Evolutionary conservation across 2,888 invertebrate genomes (phyloP).

Genomic region (Hylaea fasciaria): DNA sequence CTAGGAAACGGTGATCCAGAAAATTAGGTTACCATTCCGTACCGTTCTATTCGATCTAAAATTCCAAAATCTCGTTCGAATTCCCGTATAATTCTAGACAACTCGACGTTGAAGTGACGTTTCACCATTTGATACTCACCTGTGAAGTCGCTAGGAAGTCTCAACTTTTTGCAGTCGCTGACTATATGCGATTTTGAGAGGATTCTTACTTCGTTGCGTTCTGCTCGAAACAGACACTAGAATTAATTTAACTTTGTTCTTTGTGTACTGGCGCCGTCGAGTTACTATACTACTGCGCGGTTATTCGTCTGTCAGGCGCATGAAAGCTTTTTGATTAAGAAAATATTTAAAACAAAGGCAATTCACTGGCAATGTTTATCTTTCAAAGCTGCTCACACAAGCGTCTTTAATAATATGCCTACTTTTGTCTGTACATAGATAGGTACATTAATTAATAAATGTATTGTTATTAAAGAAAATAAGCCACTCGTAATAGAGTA

Average conservation of each 20-base stretch:
- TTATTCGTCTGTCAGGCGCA: conserved; percentile 35
- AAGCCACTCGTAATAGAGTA: too few species aligned
- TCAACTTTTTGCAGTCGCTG: conserved; percentile 45
- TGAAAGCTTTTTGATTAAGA: conserved; percentile 15
- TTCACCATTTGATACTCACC: conserved; percentile 37
- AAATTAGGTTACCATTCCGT: conserved; percentile 72
- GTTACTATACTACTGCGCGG: conserved; percentile 24
- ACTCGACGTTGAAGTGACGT: conserved; percentile 63
- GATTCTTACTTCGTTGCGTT: conserved; percentile 43
- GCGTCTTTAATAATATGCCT: neutral
- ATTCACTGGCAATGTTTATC: neutral
- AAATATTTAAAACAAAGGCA: neutral
- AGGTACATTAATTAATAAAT: too few species aligned
- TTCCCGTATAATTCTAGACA: conserved; percentile 63
- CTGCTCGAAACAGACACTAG: conserved; percentile 40
- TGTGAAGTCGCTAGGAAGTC: conserved; percentile 29
- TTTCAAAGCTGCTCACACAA: neutral
- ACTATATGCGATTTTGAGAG: conserved; percentile 42
- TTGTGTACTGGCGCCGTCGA: conserved; percentile 29
- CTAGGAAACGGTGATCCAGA: conserved; percentile 52
- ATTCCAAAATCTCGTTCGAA: conserved; percentile 67
- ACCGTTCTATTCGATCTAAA: conserved; percentile 51
- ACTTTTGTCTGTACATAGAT: too few species aligned
- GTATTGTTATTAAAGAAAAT: too few species aligned
- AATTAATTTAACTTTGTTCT: conserved; percentile 51